Base-by-base conservation (phyloP, 2,113 vertebrate genomes). In the Aspiorhynchus laticeps region DNA sequence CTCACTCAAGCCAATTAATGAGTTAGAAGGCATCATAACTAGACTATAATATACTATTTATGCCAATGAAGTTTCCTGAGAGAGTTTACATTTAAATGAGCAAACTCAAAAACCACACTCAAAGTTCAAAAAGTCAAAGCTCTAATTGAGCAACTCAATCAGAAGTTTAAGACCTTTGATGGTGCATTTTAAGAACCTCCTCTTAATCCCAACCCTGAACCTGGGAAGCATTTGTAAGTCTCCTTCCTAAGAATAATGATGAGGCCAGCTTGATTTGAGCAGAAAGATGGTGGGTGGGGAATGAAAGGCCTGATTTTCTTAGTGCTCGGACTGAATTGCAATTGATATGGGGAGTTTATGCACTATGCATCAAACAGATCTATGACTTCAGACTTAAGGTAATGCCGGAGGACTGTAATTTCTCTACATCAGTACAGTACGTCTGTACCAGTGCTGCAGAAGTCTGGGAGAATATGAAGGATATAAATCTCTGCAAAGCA, bases 201-300 rank as follows among this genome's bases (percentile, higher is more conserved):
- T 88, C 85, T 87, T 85, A 69, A 88, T 90, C 63, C 74, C 56
- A 63, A 73, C 84, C 77, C 74, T 86, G 92, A 89, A 93, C 93
- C 91, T 90, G 87, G 91, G 90, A 89, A 88, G 90, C 87, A 89
- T 91, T 92, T 90, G 85, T 86, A 93, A 92, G 89, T 89, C 91
- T 75, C 89, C 86, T 90, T 87, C 88, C 92, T 90, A 91, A 92
- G 89, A 91, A 88, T 90, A 92, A 91, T 90, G 91, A 93, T 91
- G 91, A 92, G 88, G 87, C 87, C 87, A 84, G 84, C 88, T 88
- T 86, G 88, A 89, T 91, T 89, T 36, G 46, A 74, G 75, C 63
- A 36, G 48, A 65, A 33, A 71, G 63, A 63, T 28, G 61, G 53
- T 80, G 79, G 79, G 90, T 61, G 74, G 36, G 48, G 89, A 88